Base-by-base conservation (phyloP, 23 tunicate species). In the Trididemnum nubilum region DNA sequence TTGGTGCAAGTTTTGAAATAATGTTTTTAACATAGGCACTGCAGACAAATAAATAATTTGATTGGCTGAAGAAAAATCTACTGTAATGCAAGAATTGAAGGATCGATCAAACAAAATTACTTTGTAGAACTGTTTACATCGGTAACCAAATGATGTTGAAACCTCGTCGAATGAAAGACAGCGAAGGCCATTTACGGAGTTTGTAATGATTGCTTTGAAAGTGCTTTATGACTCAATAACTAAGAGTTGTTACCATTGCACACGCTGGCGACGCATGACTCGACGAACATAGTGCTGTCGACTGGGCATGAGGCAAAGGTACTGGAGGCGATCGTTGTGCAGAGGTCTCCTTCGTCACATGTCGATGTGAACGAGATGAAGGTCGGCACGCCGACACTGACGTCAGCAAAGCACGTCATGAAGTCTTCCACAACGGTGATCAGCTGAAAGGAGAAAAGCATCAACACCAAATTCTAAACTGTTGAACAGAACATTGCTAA, bases 241-340 rank as follows among this genome's bases (percentile, higher is more conserved):
- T 44, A 7, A 44, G 15, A 44, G 54, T 15, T 7, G 26, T 61
- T 87, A 88, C 98, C 98, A 40, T 83, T 87, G 90, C 98, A 80
- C 2, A 88, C 21, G 67, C 92, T 83, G 1, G 84, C 28, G 28
- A 67, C 82, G 80, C 98, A 93, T 31, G 98, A 81, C 1, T 76
- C 59, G 27, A 93, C 57, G 73, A 82, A 93, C 82, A 82, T 79
- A 1, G 60, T 40, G 37, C 80, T 65, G 39, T 80, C 82, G 27
- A 87, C 86, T 37, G 93, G 84, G 75, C 93, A 93, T 0, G 89
- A 90, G 29, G 85, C 65, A 71, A 93, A 93, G n/a, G 89, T 34
- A 32, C 67, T 75, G 15, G 74, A 31, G 34, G 79, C 40, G 52
- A 67, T 21, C 24, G 73, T 35, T 1, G 39, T 26, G 70, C 97